Conservation (phyloP, 2,888 invertebrate genomes). For the Cabera pusaria region DNA sequence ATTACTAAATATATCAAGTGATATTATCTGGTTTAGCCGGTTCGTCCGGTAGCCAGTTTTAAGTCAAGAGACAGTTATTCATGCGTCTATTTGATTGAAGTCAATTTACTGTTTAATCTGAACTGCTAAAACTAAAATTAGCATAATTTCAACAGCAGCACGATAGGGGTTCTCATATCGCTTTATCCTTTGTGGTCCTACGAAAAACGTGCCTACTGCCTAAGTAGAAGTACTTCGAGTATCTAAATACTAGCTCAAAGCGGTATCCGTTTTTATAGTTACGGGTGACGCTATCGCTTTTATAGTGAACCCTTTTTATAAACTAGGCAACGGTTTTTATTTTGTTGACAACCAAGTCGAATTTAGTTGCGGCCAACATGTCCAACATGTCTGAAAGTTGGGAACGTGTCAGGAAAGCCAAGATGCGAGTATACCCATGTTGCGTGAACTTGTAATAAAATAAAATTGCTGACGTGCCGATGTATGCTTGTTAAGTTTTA, state of each 20-base stretch:
- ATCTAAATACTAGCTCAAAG: not conserved
- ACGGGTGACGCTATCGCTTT: conserved; percentile 6
- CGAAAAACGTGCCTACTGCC: too few relatives aligned
- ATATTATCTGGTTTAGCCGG: too few relatives aligned
- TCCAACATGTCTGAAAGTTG: conserved; percentile 59
- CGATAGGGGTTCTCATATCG: too few relatives aligned
- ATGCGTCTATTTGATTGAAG: too few relatives aligned
- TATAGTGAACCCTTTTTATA: conserved; percentile 29
- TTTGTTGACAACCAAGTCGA: conserved; percentile 54
- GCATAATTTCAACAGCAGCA: too few relatives aligned
- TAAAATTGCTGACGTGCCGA: conserved; percentile 52
- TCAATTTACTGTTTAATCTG: too few relatives aligned
- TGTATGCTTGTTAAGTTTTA: conserved; percentile 35
- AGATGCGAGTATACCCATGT: conserved; percentile 45
- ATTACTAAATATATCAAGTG: too few relatives aligned
- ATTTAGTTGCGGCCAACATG: conserved; percentile 53
- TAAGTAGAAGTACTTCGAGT: too few relatives aligned
- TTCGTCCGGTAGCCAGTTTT: too few relatives aligned
- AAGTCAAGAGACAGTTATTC: too few relatives aligned
- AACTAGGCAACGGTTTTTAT: conserved; percentile 34
- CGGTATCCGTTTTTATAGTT: conserved; percentile 10
- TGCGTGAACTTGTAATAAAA: conserved; percentile 61
- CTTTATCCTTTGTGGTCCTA: too few relatives aligned
- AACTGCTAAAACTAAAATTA: too few relatives aligned
- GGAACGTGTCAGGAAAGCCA: conserved; percentile 58